phyloP scores from a whole-genome alignment of 2,113 vertebrate genomes.

The Formicarius rufipectus region DNA sequence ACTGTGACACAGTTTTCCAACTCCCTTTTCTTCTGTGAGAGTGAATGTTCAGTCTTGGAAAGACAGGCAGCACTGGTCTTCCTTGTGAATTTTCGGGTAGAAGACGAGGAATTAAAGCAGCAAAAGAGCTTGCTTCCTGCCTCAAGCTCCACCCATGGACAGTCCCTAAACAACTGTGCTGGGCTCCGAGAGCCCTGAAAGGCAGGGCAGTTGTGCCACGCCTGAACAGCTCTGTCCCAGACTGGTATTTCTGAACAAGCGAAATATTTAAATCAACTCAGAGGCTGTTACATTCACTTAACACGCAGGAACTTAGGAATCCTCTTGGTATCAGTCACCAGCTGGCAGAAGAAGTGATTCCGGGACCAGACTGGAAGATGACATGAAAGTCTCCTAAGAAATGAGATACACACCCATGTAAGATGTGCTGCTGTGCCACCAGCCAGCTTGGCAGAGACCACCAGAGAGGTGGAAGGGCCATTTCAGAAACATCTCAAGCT shows the following conservation, averaged over 20 bases:
- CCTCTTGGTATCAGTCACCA: not conserved
- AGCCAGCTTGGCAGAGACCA: not conserved
- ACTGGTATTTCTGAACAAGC: not conserved
- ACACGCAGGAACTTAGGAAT: not conserved
- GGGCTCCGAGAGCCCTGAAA: rapidly evolving
- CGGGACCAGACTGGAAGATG: not conserved
- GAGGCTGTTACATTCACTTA: not conserved
- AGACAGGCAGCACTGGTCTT: not conserved
- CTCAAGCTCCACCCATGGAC: rapidly evolving
- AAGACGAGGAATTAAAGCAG: not conserved
- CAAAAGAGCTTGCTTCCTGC: not conserved
- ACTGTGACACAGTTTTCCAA: constrained; percentile 61
- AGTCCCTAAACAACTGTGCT: not conserved
- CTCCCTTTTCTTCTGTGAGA: not conserved
- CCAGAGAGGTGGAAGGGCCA: not conserved
- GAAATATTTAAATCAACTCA: not conserved
- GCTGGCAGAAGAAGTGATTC: not conserved
- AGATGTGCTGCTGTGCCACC: not conserved
- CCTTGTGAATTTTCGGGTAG: not conserved
- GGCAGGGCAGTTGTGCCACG: rapidly evolving
- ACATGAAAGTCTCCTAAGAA: not conserved
- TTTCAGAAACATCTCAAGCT: not conserved
- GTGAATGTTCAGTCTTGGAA: constrained; percentile 22
- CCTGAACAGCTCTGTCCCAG: not conserved
- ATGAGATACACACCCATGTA: not conserved